Conservation (phyloP, 2,797 vertebrate species). For the Urophycis tenuis region DNA sequence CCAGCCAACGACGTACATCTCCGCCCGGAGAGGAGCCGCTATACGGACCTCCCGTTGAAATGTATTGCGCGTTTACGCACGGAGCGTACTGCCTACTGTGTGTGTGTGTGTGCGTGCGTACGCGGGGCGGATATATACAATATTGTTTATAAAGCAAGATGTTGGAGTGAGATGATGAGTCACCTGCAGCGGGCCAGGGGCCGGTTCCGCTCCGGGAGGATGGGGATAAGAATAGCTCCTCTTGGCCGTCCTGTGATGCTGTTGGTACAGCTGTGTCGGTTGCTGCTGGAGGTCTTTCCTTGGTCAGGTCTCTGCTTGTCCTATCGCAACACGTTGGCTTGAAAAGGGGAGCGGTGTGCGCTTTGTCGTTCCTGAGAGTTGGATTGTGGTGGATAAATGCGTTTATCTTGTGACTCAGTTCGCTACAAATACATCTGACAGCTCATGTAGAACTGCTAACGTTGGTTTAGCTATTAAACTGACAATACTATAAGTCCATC, state of each 20-base stretch:
- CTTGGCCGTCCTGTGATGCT: not conserved
- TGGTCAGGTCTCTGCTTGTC: not conserved
- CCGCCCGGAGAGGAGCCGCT: constrained; percentile 25
- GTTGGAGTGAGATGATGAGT: constrained; percentile 16
- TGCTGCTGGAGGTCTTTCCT: not conserved
- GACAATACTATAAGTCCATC: too few relatives aligned
- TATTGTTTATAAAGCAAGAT: constrained; percentile 23
- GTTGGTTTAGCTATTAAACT: too few relatives aligned
- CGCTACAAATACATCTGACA: too few relatives aligned
- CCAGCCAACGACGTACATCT: constrained; percentile 25
- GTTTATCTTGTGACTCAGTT: too few relatives aligned
- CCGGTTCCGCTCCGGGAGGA: not conserved
- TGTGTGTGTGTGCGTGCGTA: not conserved
- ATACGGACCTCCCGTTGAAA: constrained; percentile 24
- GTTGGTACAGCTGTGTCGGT: not conserved
- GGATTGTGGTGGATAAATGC: too few relatives aligned
- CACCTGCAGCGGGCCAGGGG: not conserved
- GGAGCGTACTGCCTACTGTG: not conserved
- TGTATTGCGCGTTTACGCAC: constrained; percentile 11
- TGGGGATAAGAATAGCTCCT: not conserved
- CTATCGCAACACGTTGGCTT: not conserved
- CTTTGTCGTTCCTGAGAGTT: not conserved
- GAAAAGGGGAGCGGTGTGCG: not conserved
- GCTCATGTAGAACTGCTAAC: too few relatives aligned
- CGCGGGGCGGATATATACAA: constrained; percentile 18